phyloP scores from a whole-genome alignment of 1,140 invertebrate species.

The Polypedilum vanderplanki region DNA sequence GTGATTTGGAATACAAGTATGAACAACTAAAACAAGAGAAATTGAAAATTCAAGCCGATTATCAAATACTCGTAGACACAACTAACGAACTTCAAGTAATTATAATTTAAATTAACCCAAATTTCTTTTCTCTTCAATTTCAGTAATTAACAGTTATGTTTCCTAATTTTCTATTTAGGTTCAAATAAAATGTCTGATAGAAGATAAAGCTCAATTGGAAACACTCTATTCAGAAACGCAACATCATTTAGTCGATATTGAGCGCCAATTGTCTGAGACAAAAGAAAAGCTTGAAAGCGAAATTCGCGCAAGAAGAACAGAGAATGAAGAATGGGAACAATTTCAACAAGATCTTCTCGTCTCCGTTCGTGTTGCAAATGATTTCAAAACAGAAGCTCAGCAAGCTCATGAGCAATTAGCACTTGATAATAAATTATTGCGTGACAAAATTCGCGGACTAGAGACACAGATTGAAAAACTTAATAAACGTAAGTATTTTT shows the following conservation, averaged over 20 bases:
- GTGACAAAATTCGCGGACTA: slow-evolving; percentile 66
- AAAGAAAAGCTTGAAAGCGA: slow-evolving; percentile 54
- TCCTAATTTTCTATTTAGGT: slow-evolving; percentile 35
- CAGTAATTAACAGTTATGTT: slow-evolving; percentile 25
- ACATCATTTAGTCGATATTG: slow-evolving; percentile 54
- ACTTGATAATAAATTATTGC: slow-evolving; percentile 72
- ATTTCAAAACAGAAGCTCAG: slow-evolving; percentile 85
- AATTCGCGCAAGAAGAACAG: slow-evolving; percentile 50
- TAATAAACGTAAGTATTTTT: slow-evolving; percentile 38
- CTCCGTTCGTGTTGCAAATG: slow-evolving; percentile 89
- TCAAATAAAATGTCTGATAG: slow-evolving; percentile 63
- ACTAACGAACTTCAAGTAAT: slow-evolving; percentile 62
- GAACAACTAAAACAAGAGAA: slow-evolving; percentile 67
- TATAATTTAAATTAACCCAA: neutral
- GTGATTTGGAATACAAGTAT: slow-evolving; percentile 70
- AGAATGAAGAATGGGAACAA: slow-evolving; percentile 83
- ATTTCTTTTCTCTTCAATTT: neutral
- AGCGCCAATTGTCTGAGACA: slow-evolving; percentile 48
- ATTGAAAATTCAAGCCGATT: slow-evolving; percentile 57
- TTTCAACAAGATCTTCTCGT: slow-evolving; percentile 88
- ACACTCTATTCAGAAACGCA: slow-evolving; percentile 59
- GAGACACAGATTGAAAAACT: slow-evolving; percentile 73
- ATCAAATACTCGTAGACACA: slow-evolving; percentile 65
- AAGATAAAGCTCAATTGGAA: slow-evolving; percentile 67
- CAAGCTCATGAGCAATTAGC: slow-evolving; percentile 72